Conservation (phyloP, 1,140 invertebrate species). For the Drosophila varians region DNA sequence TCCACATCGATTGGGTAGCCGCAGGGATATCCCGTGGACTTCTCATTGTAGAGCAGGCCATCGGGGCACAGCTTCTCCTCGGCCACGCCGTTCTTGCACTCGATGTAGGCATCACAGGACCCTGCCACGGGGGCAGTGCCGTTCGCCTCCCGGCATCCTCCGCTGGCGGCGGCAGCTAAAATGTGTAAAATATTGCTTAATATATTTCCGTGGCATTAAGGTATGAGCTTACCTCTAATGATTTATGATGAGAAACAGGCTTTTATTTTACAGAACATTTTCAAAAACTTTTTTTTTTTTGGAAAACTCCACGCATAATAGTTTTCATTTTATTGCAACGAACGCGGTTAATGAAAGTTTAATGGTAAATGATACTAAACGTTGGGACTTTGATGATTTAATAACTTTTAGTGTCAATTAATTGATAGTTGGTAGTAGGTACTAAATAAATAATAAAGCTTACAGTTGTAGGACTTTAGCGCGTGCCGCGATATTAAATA, state of each 20-base stretch:
- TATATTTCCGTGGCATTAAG: conserved; percentile 19
- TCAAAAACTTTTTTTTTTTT: not conserved
- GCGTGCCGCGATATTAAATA: too few relatives aligned
- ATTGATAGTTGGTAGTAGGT: too few relatives aligned
- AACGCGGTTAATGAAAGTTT: not conserved
- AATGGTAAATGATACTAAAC: not conserved
- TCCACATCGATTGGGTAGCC: conserved; percentile 92
- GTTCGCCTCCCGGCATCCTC: conserved; percentile 66
- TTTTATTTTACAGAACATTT: conserved; percentile 3
- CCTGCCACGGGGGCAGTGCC: conserved; percentile 86
- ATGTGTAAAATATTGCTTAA: conserved; percentile 55
- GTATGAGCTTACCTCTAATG: conserved; percentile 73
- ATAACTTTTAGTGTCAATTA: too few relatives aligned
- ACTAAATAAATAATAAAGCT: too few relatives aligned
- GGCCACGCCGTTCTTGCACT: conserved; percentile 88
- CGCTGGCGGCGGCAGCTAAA: conserved; percentile 60
- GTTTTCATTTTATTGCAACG: too few relatives aligned
- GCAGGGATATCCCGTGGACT: conserved; percentile 90
- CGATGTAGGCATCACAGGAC: conserved; percentile 90
- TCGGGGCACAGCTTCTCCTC: conserved; percentile 92
- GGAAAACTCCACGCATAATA: not conserved
- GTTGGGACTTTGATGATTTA: not conserved
- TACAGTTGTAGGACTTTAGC: too few relatives aligned
- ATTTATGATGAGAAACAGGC: conserved; percentile 70
- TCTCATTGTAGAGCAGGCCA: conserved; percentile 92